phyloP scores from a whole-genome alignment of 2,888 invertebrate species.

The Cryptocephalus moraei region DNA sequence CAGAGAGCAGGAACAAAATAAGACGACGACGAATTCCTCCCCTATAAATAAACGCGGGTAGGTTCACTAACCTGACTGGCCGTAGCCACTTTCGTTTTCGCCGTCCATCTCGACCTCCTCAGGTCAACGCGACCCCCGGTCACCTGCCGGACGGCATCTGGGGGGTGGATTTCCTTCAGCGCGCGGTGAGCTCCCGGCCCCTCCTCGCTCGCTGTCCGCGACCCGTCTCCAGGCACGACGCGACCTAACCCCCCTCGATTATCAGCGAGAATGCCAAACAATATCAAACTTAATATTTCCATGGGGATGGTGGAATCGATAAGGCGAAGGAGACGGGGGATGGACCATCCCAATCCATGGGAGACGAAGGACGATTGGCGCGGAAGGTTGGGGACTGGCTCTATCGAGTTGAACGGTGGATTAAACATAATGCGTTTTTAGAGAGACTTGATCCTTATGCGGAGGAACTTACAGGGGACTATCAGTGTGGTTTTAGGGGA shows the following conservation, averaged over 20 bases:
- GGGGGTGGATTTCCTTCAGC: not conserved
- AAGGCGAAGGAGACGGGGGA: not conserved
- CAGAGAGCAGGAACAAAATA: too few species aligned
- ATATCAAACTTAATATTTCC: conserved; percentile 16
- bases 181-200: not conserved
- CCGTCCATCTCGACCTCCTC: conserved; percentile 17
- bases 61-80: conserved; percentile 13
- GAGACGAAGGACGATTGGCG: too few species aligned
- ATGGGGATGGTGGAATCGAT: conserved; percentile 22
- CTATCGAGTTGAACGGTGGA: too few species aligned
- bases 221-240: not conserved
- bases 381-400: too few species aligned
- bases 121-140: conserved; percentile 14
- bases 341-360: too few species aligned
- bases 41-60: not conserved
- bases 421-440: too few species aligned
- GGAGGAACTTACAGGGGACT: too few species aligned
- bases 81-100: conserved; percentile 14
- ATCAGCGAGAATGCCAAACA: not conserved
- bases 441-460: too few species aligned
- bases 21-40: too few species aligned
- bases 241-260: conserved; percentile 1
- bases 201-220: not conserved
- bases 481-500: too few species aligned
- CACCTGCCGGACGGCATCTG: conserved; percentile 15